Percentiles rank a stretch among this genome's conserved stretches.
Evolutionary conservation across 2,797 vertebrate genomes (phyloP).

Genomic region (Anabas testudineus): DNA sequence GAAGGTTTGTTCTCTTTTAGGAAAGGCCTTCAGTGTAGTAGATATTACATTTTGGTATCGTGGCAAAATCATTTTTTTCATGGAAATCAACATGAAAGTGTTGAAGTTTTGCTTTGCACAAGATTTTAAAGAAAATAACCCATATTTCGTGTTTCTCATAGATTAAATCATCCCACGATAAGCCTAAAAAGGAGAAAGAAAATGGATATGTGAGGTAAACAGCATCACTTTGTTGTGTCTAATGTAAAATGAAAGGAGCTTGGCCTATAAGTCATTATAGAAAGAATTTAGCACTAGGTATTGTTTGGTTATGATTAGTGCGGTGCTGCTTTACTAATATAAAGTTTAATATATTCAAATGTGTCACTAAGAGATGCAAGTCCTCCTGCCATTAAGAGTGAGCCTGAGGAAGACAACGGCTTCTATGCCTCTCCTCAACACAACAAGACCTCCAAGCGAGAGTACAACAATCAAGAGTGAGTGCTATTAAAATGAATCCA

Average conservation of each 20-base stretch:
- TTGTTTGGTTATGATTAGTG: background rate
- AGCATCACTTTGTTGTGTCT: background rate
- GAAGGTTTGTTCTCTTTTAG: slow-evolving; percentile 82
- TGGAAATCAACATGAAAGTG: background rate
- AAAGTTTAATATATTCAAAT: slow-evolving; percentile 29
- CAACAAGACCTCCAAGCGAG: slow-evolving; percentile 89
- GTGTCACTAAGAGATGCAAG: slow-evolving; percentile 75
- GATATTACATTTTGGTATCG: background rate
- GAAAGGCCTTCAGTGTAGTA: too few relatives aligned
- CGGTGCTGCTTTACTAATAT: slow-evolving; percentile 15
- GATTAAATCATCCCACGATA: slow-evolving; percentile 87
- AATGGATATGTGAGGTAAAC: slow-evolving; percentile 93
- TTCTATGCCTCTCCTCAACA: slow-evolving; percentile 88
- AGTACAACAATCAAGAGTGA: slow-evolving; percentile 90
- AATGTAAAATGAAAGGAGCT: slow-evolving; percentile 12
- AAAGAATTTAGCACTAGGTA: background rate
- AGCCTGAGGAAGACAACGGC: slow-evolving; percentile 89
- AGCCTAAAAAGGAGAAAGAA: slow-evolving; percentile 94
- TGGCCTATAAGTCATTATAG: background rate
- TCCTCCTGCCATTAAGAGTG: slow-evolving; percentile 89
- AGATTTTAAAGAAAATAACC: too few relatives aligned
- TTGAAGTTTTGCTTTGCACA: slow-evolving; percentile 4
- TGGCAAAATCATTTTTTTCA: background rate
- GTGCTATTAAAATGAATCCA: slow-evolving; percentile 60
- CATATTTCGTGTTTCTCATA: slow-evolving; percentile 67